A percentile compares a stretch with the other conserved stretches of the same genome.
Conservation (phyloP, 1,140 invertebrate species). For the Bactericera cockerelli region DNA sequence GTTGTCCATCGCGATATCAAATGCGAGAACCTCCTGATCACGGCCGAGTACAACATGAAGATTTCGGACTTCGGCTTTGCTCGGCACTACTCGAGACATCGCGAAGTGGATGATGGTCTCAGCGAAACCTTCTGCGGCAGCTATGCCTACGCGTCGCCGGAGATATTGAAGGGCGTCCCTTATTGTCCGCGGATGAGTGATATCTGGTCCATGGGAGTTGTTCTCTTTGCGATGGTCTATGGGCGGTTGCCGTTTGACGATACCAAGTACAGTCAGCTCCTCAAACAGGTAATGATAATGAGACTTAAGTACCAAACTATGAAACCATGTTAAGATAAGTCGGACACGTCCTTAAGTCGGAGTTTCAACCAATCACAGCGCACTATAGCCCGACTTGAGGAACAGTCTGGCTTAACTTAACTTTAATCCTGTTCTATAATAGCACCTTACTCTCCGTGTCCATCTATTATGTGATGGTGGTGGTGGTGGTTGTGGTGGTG, state of each 20-base stretch:
- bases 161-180: constrained; percentile 57
- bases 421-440: no score
- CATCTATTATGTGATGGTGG: no score
- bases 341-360: no score
- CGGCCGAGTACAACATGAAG: constrained; percentile 59
- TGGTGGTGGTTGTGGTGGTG: no score
- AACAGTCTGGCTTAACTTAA: no score
- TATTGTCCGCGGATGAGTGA: constrained; percentile 58
- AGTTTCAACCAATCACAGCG: no score
- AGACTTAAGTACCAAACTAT: no score
- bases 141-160: constrained; percentile 66
- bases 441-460: no score
- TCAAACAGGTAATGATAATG: no score
- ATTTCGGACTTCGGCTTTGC: constrained; percentile 84
- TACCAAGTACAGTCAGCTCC: constrained; percentile 55
- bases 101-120: constrained; percentile 26
- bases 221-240: constrained; percentile 62
- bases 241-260: constrained; percentile 71
- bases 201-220: constrained; percentile 65
- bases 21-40: constrained; percentile 72
- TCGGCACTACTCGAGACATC: constrained; percentile 39
- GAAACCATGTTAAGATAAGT: no score
- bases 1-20: constrained; percentile 81
- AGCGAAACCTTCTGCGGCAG: constrained; percentile 68
- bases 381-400: no score